Base-by-base conservation (phyloP, 2,888 invertebrate genomes). In the Mactromeris polynyma region DNA sequence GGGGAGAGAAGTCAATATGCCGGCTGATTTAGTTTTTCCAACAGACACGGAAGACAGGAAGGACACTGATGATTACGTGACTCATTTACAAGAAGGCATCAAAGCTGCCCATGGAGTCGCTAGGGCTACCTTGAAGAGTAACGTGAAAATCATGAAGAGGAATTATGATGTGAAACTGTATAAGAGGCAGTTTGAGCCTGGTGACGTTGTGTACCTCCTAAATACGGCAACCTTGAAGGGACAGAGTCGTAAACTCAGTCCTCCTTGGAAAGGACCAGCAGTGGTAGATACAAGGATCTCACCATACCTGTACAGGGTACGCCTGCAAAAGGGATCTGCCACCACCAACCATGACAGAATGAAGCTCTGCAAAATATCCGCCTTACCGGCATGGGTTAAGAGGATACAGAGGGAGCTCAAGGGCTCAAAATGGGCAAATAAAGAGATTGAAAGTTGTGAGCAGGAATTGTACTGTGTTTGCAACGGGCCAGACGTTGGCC, bases 241-340 rank as follows among this genome's bases (percentile, higher is more conserved):
- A 17, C 83, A 83, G 38, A 64, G 69, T 69, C 33, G 40, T 2
- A 83, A 83, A 11, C 73, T 83, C 6, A 21, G 69, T 2, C 31
- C 83, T 14, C 83, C 83, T 3, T 83, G 73, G 83, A 83, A 82
- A 38, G 82, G 82, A 7, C 82, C 82, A 14, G 64, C 40, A 2
- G 42, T 73, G 14, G 40, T 83, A n/a, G 73, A 38, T 17, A 19
- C 9, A 7, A 73, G 73, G 40, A 73, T 83, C 0, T 26, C 73
- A 11, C 73, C 83, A 2, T 83, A 73, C 26, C 69, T 83, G 21
- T 83, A 73, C 42, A 69, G 31, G 31, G 73, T 83, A 33, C 7
- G 69, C 0, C 31, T 73, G 42, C 40, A 40, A 31, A 38, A 31
- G 17, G 69, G 14, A 11, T 33, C 38, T 2, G n/a, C 14, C 11